Base-by-base conservation (phyloP, 2,888 invertebrate species). In the Temnothorax unifasciatus region DNA sequence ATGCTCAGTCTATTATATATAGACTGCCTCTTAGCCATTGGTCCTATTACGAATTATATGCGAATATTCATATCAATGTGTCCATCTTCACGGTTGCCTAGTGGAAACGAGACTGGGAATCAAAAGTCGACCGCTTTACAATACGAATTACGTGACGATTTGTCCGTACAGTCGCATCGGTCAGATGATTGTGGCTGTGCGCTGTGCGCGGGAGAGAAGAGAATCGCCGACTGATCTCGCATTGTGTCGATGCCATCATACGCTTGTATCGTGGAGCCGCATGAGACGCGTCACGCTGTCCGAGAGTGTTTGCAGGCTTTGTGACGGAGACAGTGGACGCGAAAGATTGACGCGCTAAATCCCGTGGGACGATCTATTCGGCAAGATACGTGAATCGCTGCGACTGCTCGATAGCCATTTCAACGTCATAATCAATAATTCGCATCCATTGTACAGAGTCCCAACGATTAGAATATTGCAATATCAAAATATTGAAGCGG, bases 81-180 rank as follows among this genome's bases (percentile, higher is more conserved):
- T 85, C 77, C 84, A 81, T 88, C 81, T 85, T 74, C 25, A 85
- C 76, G 71, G 18, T 64, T 29, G 38, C 47, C 38, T 81, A 82
- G 76, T 61, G 25, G 64, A 66, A 57, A 74, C 44, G 41, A 18
- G 44, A 21, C 34, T 50, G 50, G 57, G 50, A 61, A 64, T 34
- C 59, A 81, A 83, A 74, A 75, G 63, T 41, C 38, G 75, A 76
- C 21, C 73, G 57, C 89, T 52, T 87, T 83, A 92, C 91, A 91
- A 92, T 92, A 82, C 87, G 85, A 91, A 92, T 92, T 89, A 89
- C 88, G 88, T 90, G 90, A 91, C 91, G 90, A 93, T 92, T 93
- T 91, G 90, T 88, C 89, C 77, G 88, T 82, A 85, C 88, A 89
- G 89, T 90, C 92, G 90, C 87, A 86, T 89, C 91, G 44, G 47